Evolutionary conservation across 2,888 invertebrate genomes (phyloP), one percentile per base, ranked within the genome.

Genomic region (Drosophila nr. medialis): DNA sequence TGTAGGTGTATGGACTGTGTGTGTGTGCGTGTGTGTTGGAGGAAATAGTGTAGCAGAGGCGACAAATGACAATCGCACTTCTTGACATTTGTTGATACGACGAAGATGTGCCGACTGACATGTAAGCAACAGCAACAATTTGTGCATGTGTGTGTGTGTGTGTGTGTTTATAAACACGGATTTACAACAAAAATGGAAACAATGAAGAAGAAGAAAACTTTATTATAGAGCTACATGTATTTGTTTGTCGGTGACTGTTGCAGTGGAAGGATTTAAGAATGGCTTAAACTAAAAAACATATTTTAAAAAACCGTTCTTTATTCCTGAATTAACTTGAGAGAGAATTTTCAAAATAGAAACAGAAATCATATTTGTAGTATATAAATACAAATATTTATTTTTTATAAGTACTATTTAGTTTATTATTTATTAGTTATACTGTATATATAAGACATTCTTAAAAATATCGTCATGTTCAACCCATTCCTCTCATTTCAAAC

Each of bases 1-100:
- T 13, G 54, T 32, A 51, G 27, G 45, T 36, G 38, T 34, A 38
- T 32, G 42, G 38, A 49, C 18, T 38, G 53, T 27, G 40, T 50
- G 34, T 40, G 49, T 10, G 70, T 34, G 30, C 15, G 45, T 45
- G 50, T n/a, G 29, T 51, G 40, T 40, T 72, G 21, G 49, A 60
- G 72, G 77, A 77, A 77, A 66, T 75, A 66, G 72, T 72, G 58
- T 67, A 59, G 48, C 34, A 53, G 34, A 56, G 38, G 27, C 62
- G 58, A 54, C 32, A 54, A 69, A 67, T 58, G 68, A 69, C 69
- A 69, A 58, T 69, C 69, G 38, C 59, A 53, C 27, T 13, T 65
- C 51, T 67, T 68, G 49, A 21, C 42, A 55, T 75, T 75, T 75
- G 69, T 75, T 75, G 75, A 75, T 71, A 75, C 42, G 34, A 76